These are phyloP conservation scores for Amphipyra tragopoginis DNA, from an alignment of 2,888 invertebrate genomes.

Conservation along the genomic window DNA sequence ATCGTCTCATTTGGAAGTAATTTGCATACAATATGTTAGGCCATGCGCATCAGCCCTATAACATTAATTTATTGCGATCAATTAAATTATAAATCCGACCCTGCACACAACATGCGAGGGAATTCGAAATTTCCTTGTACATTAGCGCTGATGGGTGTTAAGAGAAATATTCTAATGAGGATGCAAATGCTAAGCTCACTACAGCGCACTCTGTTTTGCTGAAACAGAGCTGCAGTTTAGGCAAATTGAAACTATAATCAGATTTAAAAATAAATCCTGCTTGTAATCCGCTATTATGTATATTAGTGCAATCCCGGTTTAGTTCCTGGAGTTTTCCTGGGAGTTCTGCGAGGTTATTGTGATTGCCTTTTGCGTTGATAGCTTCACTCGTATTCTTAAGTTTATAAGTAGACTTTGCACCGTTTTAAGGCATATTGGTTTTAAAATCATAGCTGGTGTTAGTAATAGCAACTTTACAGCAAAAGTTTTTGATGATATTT, in stretches of 20 bases:
- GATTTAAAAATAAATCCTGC: constrained; percentile 44
- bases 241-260: constrained; percentile 59
- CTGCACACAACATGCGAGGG: constrained; percentile 6
- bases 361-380: constrained; percentile 23
- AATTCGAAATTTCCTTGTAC: constrained; percentile 37
- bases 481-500: constrained; percentile 21
- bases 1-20: constrained; percentile 29
- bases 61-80: constrained; percentile 22
- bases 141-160: constrained; percentile 57
- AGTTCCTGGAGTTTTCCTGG: constrained; percentile 19
- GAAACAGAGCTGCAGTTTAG: constrained; percentile 59
- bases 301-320: constrained; percentile 9
- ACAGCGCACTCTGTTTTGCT: constrained; percentile 62
- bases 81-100: constrained; percentile 34
- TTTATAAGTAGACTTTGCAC: constrained; percentile 17
- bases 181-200: constrained; percentile 71
- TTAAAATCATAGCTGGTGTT: not conserved
- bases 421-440: constrained; percentile 7
- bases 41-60: constrained; percentile 5
- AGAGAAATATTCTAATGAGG: constrained; percentile 72
- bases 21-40: constrained; percentile 28
- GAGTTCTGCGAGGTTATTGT: constrained; percentile 15
- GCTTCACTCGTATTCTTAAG: constrained; percentile 17
- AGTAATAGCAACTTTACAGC: too few relatives aligned
- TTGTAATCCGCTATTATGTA: constrained; percentile 37